These are phyloP conservation scores for Flabesymbios commensalis DNA, from an alignment of 2,888 invertebrate species.

Conservation along the genomic window DNA sequence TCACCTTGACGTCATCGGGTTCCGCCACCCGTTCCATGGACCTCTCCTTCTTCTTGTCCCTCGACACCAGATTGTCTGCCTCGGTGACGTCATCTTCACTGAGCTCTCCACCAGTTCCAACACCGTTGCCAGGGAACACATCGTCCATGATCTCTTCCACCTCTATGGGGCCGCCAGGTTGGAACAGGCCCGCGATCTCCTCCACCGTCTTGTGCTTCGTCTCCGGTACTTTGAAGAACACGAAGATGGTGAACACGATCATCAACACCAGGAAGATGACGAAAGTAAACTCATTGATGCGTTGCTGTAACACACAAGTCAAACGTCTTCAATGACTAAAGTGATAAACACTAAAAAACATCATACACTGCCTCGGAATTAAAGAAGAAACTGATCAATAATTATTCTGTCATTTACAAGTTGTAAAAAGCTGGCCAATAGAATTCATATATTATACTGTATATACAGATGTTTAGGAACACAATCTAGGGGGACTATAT, in stretches of 20 bases:
- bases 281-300: constrained; percentile 35
- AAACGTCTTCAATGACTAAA: too few species aligned
- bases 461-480: too few species aligned
- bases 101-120: too few species aligned
- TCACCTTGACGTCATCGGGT: not conserved
- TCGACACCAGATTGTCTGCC: not conserved
- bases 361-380: too few species aligned
- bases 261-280: constrained; percentile 37
- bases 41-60: constrained; percentile 4
- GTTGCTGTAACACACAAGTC: constrained; percentile 20
- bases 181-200: constrained; percentile 35
- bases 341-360: too few species aligned
- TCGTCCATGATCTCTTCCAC: constrained; percentile 30
- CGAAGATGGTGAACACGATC: constrained; percentile 35
- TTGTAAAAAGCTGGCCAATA: too few species aligned
- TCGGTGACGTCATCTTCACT: not conserved
- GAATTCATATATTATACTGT: too few species aligned
- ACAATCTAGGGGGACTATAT: too few species aligned
- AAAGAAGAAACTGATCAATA: too few species aligned
- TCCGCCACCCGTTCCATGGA: not conserved
- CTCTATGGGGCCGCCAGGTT: constrained; percentile 24
- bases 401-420: too few species aligned
- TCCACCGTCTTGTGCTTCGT: constrained; percentile 40
- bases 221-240: constrained; percentile 39
- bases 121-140: constrained; percentile 1